Conservation (phyloP, 2,113 vertebrate genomes). For the Galbula dea region DNA sequence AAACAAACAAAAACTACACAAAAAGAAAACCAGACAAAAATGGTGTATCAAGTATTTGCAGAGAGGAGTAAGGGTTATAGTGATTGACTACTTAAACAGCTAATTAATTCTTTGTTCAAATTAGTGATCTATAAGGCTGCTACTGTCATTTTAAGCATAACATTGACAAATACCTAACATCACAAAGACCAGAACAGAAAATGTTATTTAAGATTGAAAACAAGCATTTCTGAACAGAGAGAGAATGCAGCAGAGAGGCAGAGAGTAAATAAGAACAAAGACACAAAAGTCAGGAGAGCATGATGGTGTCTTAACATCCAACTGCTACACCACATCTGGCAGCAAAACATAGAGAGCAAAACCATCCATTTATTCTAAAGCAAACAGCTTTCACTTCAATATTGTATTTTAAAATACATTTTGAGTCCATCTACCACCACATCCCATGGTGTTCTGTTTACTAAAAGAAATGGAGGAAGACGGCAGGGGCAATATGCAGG, state of each 20-base stretch:
- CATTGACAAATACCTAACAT: background rate
- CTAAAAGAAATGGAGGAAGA: background rate
- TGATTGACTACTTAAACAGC: background rate
- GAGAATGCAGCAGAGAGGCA: background rate
- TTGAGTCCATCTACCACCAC: background rate
- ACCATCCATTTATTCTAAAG: background rate
- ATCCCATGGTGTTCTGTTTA: background rate
- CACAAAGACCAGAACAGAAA: no score
- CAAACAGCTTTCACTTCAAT: background rate
- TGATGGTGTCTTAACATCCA: background rate
- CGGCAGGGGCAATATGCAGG: accelerated
- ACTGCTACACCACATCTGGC: background rate
- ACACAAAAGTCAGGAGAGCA: background rate
- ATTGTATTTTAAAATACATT: background rate
- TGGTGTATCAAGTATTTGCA: no score
- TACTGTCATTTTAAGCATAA: background rate
- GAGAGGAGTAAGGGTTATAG: background rate
- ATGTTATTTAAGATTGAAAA: background rate
- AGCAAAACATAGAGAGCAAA: background rate
- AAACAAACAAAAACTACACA: background rate
- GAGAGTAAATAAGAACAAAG: background rate
- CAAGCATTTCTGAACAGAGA: background rate
- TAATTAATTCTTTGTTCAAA: background rate
- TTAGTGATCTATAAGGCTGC: background rate
- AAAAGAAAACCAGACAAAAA: no score